Evolutionary conservation across 2,113 vertebrate species (phyloP).

Genomic region (Hystrix brachyura): DNA sequence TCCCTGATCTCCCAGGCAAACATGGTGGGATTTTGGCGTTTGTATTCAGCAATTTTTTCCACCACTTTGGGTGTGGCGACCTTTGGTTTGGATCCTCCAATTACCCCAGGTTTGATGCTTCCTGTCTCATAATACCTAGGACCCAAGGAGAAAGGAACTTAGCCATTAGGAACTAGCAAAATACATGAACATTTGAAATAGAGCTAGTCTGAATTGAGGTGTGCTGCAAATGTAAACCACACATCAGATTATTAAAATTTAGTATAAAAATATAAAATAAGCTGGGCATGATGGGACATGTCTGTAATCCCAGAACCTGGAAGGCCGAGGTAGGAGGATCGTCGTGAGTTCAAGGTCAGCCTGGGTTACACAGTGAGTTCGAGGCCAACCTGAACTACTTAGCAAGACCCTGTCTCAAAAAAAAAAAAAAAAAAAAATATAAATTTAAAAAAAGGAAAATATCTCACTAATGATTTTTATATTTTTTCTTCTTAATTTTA

Average conservation of each 20-base stretch:
- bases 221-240: neutral
- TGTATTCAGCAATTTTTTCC: conserved; percentile 99
- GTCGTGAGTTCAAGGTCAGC: no score
- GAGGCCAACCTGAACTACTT: no score
- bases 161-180: conserved; percentile 39
- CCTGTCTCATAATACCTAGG: conserved; percentile 99
- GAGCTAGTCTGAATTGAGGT: neutral
- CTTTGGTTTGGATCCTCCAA: conserved; percentile 99
- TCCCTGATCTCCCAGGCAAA: conserved; percentile 99
- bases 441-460: neutral
- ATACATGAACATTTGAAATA: neutral
- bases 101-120: conserved; percentile 99
- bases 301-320: no score
- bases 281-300: no score
- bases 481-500: neutral
- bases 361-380: no score
- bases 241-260: conserved; percentile 3
- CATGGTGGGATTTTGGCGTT: conserved; percentile 99
- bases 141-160: conserved; percentile 78
- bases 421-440: no score
- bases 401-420: no score
- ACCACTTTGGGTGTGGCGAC: conserved; percentile 99
- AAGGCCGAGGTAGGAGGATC: no score
- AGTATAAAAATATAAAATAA: neutral
- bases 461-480: conserved; percentile 42